Percentiles rank a stretch among this genome's conserved stretches.
phyloP scores from a whole-genome alignment of 2,888 invertebrate species.

The Fragum whitleyi region DNA sequence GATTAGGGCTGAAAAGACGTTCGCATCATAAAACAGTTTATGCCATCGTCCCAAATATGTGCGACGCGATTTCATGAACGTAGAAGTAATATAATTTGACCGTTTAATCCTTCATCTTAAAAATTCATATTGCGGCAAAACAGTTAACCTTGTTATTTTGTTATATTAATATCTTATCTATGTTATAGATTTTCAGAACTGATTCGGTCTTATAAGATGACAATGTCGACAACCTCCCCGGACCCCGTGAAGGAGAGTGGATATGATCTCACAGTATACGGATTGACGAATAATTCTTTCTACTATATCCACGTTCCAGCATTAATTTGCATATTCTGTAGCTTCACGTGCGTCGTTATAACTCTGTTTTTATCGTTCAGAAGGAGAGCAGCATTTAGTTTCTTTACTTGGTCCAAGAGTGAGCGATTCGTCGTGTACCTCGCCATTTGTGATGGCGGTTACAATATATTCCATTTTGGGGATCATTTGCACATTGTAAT shows the following conservation, averaged over 20 bases:
- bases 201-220: too few species aligned
- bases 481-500: constrained; percentile 69
- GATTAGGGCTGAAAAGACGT: too few species aligned
- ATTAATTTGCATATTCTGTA: constrained; percentile 51
- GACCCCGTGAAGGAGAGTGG: constrained; percentile 29
- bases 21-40: too few species aligned
- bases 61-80: too few species aligned
- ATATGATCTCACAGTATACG: constrained; percentile 62
- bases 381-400: constrained; percentile 11
- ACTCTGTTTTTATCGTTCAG: constrained; percentile 51
- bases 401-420: constrained; percentile 66
- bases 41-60: too few species aligned
- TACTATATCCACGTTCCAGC: constrained; percentile 61
- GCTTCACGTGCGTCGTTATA: constrained; percentile 49
- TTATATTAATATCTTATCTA: too few species aligned
- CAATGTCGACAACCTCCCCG: neutral
- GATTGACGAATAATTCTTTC: constrained; percentile 57
- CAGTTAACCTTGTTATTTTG: too few species aligned
- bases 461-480: constrained; percentile 66
- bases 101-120: too few species aligned
- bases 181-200: too few species aligned
- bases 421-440: constrained; percentile 68
- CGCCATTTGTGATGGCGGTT: constrained; percentile 64
- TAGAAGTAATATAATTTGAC: too few species aligned
- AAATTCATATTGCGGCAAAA: too few species aligned